Base-by-base conservation (phyloP, 92 coral and sea anemone genomes). In the Virgularia gustaviana region DNA sequence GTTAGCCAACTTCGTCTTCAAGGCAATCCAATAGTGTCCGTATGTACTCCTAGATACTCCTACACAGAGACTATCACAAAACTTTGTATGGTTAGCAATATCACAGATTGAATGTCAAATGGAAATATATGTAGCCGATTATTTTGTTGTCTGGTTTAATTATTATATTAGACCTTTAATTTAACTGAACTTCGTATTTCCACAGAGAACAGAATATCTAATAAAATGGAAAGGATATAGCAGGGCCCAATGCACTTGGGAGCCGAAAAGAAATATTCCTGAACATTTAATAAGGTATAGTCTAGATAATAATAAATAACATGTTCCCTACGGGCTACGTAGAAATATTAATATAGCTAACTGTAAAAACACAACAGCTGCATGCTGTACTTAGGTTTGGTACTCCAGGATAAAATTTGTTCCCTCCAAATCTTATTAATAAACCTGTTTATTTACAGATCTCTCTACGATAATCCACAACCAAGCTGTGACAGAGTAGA, bases 201-300 rank as follows among this genome's bases (percentile, higher is more conserved):
- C 30, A 59, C 42, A 59, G 66, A 43, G 18, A 33, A 59, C 30
- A 59, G 66, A 59, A 59, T 33, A 59, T 59, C 66, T 59, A 29
- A 33, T 59, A 59, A 59, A 59, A 28, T 59, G 66, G 66, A 43
- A 59, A 29, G 66, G 66, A 19, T 59, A 59, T 59, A 59, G 39
- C 41, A 30, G 66, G 66, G 66, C 66, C 30, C 39, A 30, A 19
- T 59, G 66, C 43, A 59, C 66, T 29, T 59, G 66, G 66, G 66
- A 59, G 43, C 66, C 66, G 34, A 38, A 59, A 43, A 43, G 34
- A 59, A 38, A 59, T 59, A 59, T 59, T 43, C 66, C 66, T 59
- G 9, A 51, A 23, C 25, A 51, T 43, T 43, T 59, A 59, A 33
- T 59, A 59, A 59, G 66, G 66, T 59, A 59, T 59, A 59, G 30